Percentiles rank a stretch among this genome's conserved stretches.
Evolutionary conservation across 2,113 vertebrate species (phyloP).

Genomic region (Myrmophylax atrothorax): DNA sequence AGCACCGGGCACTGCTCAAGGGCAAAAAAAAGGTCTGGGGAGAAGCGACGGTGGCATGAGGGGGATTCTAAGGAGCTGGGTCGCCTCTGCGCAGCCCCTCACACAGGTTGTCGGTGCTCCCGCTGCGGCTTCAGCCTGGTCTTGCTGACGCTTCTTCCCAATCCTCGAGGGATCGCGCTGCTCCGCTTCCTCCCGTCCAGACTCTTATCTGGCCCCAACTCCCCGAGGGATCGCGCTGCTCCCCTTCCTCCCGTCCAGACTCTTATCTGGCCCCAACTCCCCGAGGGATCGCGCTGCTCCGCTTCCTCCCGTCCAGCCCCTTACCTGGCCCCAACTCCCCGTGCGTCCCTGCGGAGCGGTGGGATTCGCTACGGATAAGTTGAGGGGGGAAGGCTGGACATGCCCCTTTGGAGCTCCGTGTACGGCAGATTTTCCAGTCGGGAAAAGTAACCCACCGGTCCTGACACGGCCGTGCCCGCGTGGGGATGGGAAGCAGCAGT

Average conservation of each 20-base stretch:
- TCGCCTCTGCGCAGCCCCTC: not conserved
- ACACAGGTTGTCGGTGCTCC: rapidly evolving
- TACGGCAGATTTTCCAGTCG: rapidly evolving
- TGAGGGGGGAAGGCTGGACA: rapidly evolving
- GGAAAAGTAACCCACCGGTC: not conserved
- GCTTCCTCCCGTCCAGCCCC: not conserved
- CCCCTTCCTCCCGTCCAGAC: not conserved
- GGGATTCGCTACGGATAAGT: rapidly evolving
- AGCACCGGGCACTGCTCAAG: not conserved
- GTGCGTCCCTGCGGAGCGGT: not conserved
- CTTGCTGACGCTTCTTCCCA: not conserved
- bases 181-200: not conserved
- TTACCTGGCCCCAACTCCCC: not conserved
- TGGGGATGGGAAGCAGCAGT: not conserved
- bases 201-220: not conserved
- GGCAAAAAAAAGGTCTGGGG: not conserved
- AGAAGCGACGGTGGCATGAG: not conserved
- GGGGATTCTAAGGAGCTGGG: not conserved
- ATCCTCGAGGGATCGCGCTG: rapidly evolving
- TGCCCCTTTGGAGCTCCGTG: rapidly evolving
- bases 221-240: not conserved
- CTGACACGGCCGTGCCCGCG: not conserved
- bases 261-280: not conserved
- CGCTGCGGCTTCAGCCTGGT: not conserved
- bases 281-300: rapidly evolving